Evolutionary conservation across 2,888 invertebrate species (phyloP).

Genomic region (Prenolepis imparis): DNA sequence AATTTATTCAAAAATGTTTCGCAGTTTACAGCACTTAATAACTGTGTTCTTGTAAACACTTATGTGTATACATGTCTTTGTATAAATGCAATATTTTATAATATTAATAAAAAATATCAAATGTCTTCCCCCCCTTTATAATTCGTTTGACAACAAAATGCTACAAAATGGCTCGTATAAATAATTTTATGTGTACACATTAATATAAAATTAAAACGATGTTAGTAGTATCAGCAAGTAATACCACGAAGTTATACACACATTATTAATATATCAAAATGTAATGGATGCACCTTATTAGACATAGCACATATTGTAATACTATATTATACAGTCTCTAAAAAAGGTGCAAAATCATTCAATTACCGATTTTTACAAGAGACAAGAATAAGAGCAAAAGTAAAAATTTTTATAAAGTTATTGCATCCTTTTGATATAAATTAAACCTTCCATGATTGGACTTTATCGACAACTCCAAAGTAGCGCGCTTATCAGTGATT

Average conservation of each 20-base stretch:
- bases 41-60: conserved; percentile 64
- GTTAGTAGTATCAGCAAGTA: conserved; percentile 7
- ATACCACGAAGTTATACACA: conserved; percentile 24
- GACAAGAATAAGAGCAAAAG: not conserved
- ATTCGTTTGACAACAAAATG: conserved; percentile 18
- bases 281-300: conserved; percentile 22
- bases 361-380: not conserved
- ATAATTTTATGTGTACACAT: conserved; percentile 3
- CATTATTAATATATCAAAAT: not conserved
- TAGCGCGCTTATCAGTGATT: not conserved
- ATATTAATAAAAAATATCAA: conserved; percentile 59
- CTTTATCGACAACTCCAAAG: conserved; percentile 7
- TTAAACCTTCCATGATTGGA: not conserved
- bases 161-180: conserved; percentile 18
- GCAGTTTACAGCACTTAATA: conserved; percentile 69
- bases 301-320: conserved; percentile 8
- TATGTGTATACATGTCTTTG: conserved; percentile 59
- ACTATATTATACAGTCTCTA: not conserved
- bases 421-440: not conserved
- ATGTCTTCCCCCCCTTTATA: not conserved
- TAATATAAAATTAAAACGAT: not conserved
- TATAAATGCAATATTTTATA: conserved; percentile 65
- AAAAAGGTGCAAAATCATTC: not conserved
- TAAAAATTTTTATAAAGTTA: not conserved
- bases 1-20: conserved; percentile 80